Base-by-base conservation (phyloP, 2,797 vertebrate species). In the Phoeniculus purpureus region DNA sequence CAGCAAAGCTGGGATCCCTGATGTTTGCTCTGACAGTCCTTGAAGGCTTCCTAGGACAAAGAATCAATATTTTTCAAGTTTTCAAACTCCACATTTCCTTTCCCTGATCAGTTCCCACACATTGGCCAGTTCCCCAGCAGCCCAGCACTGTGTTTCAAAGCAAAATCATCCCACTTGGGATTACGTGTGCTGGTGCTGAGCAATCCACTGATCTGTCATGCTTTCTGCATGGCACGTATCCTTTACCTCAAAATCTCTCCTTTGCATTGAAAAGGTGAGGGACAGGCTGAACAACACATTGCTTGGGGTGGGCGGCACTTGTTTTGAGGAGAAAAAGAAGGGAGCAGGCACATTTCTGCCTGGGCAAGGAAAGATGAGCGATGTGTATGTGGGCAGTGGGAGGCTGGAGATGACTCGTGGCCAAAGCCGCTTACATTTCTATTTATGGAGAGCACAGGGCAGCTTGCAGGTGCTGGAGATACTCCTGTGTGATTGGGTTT, bases 391-490 rank as follows among this genome's bases (percentile, higher is more conserved):
- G 71, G 87, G 79, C 27, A 85, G 50, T 1, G 32, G 61, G 70
- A 90, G 56, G 83, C 62, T 86, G 78, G 67, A 89, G 47, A 68
- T 13, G 13, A 70, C 25, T 34, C 0, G 3, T 51, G 82, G 68
- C 51, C 70, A 89, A 94, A 95, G 91, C 93, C 0, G 48, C 80
- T 94, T 89, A 91, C 0, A 3, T 55, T 93, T 87, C 91, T 94
- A 85, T 92, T 91, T 85, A 87, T 29, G 58, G 84, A 77, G 60
- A 31, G 51, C 6, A 1, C 72, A 26, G 62, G 43, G 66, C 64
- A 75, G 71, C 71, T 70, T 40, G 61, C 87, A 94, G 85, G 82
- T 82, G 58, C 76, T 68, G 66, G 43, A 71, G 54, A 45, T 27
- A 76, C 40, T 40, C 7, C 31, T 62, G 16, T 0, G 3, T 7